Evolutionary conservation across 2,888 invertebrate genomes (phyloP), one percentile per base, ranked within the genome.

Genomic region (Plagiodera versicolora): DNA sequence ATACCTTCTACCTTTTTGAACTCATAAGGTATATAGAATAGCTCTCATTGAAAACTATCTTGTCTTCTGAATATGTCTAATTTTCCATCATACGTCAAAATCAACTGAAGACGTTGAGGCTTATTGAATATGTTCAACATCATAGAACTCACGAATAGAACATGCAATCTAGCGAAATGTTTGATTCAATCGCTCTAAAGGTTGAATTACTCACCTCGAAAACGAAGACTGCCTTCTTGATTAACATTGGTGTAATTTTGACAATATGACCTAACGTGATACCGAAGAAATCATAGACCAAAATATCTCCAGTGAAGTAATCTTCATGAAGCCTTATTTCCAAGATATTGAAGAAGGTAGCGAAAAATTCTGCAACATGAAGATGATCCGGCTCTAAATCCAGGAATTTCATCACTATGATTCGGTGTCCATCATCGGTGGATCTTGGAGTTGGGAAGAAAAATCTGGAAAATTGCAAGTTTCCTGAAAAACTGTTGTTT

Each of bases 251-350:
- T 17, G 82, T 82, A 5, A 82, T 58, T 66, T 81, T 79, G 1
- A 81, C 62, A 1, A 83, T 58, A 64, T 83, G 82, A 0, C 78
- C 76, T 6, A 83, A 69, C 1, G 77, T 77, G 1, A 77, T 64
- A 1, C 77, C 69, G 17, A 79, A 75, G 57, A 83, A 73, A 56
- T 84, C 84, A 11, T 82, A 62, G 0, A 84, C 68, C 76, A 82
- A 79, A 17, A 83, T 78, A 54, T 83, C 83, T 1, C 78, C 79
- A 1, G 81, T 60, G 58, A 79, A 75, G 58, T 81, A 81, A 63
- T 84, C 84, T 51, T 79, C 77, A 49, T 76, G 78, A 14, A 83
- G 56, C 64, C 83, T 76, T 32, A 84, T 71, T 57, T 84, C 84
- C 0, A 74, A 76, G 70, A 82, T 78, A 76, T 83, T 80, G 48